These are phyloP conservation scores for Apodemia zela DNA, from an alignment of 2,888 invertebrate genomes.

Conservation along the genomic window DNA sequence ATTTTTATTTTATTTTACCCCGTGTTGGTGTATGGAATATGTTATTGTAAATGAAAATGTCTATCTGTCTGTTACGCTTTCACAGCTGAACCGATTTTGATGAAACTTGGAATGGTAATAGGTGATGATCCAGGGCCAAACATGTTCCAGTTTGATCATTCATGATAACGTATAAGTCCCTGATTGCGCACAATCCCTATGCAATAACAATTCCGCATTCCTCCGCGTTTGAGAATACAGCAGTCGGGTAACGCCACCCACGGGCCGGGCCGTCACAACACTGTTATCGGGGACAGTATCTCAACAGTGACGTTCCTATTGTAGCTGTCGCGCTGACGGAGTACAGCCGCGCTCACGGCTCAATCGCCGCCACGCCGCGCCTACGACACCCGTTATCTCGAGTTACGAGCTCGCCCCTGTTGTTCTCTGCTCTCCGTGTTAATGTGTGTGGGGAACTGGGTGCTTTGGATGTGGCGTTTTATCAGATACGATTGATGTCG, in stretches of 20 bases:
- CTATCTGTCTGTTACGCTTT: too few species aligned
- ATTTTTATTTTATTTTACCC: too few species aligned
- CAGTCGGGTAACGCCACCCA: neutral
- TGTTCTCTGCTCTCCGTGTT: neutral
- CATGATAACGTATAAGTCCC: too few species aligned
- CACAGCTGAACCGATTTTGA: too few species aligned
- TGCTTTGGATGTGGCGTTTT: neutral
- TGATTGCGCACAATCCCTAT: too few species aligned
- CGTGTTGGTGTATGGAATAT: too few species aligned
- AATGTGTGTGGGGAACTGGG: neutral
- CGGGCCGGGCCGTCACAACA: neutral
- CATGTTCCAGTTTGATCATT: too few species aligned
- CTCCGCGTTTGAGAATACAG: neutral
- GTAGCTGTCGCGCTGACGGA: slow-evolving; percentile 3
- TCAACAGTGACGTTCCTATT: neutral
- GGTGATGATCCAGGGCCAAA: too few species aligned
- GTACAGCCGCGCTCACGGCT: neutral
- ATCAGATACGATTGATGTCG: too few species aligned
- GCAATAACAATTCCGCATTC: neutral
- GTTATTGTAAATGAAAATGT: too few species aligned
- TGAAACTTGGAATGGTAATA: too few species aligned
- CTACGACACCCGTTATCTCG: slow-evolving; percentile 6
- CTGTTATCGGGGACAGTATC: slow-evolving; percentile 7
- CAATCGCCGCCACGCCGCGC: slow-evolving; percentile 1
- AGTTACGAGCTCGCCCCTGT: slow-evolving; percentile 7